Percentiles rank a stretch among this genome's conserved stretches.
Conservation (phyloP, 2,888 invertebrate genomes). For the Ophion obscuratus region DNA sequence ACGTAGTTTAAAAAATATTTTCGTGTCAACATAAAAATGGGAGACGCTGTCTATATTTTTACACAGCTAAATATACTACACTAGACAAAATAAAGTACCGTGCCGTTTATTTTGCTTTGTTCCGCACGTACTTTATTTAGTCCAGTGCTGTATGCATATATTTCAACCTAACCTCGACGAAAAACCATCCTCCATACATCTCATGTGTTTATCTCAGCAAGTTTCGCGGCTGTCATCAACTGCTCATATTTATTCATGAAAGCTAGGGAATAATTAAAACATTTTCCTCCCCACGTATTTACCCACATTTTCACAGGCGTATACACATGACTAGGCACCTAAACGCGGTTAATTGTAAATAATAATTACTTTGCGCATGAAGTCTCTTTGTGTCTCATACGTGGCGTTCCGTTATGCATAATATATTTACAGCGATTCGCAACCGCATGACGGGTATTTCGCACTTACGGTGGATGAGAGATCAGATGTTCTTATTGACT, state of each 20-base stretch:
- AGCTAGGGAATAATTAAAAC: slow-evolving; percentile 67
- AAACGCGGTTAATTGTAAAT: slow-evolving; percentile 71
- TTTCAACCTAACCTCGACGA: slow-evolving; percentile 29
- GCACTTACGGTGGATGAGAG: not conserved
- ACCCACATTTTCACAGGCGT: slow-evolving; percentile 41
- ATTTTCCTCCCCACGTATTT: slow-evolving; percentile 41
- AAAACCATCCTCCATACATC: slow-evolving; percentile 26
- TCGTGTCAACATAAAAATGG: no score
- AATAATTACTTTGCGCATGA: slow-evolving; percentile 65
- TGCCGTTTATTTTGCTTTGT: no score
- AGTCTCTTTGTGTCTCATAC: slow-evolving; percentile 23
- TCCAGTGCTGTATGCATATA: slow-evolving; percentile 2
- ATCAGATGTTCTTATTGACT: not conserved
- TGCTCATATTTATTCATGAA: slow-evolving; percentile 69
- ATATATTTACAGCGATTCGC: slow-evolving; percentile 14
- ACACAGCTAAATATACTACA: no score
- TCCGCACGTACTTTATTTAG: no score
- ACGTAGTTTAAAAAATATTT: no score
- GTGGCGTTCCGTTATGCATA: slow-evolving; percentile 3
- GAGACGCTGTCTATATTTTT: no score
- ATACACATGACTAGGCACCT: slow-evolving; percentile 58
- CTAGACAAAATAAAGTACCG: no score
- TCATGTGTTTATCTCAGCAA: slow-evolving; percentile 13
- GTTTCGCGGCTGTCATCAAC: slow-evolving; percentile 34
- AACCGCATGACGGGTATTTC: not conserved